Percentiles rank a stretch among this genome's conserved stretches.
Evolutionary conservation across 2,113 vertebrate species (phyloP).

Genomic region (Turnix velox): DNA sequence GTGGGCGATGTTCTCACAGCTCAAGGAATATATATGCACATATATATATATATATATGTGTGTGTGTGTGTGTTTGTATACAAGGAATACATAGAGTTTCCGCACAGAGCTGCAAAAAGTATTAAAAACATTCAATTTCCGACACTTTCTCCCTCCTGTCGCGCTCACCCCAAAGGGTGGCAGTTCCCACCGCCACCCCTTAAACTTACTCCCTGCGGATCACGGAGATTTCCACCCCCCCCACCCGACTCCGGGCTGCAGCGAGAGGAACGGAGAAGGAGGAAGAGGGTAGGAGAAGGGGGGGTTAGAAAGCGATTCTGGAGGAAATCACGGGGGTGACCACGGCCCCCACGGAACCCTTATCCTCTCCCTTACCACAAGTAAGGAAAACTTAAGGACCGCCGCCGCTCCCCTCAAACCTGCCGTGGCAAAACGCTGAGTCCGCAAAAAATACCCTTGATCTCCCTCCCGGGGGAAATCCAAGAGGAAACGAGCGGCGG

Average conservation of each 20-base stretch:
- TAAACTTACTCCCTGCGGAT: not conserved
- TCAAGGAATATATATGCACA: rapidly evolving
- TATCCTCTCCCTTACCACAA: not conserved
- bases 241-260: not conserved
- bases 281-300: too few relatives aligned
- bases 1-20: not conserved
- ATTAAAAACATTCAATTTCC: not conserved
- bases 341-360: not conserved
- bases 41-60: rapidly evolving
- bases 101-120: not conserved
- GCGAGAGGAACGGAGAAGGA: rapidly evolving
- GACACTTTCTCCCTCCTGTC: not conserved
- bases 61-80: rapidly evolving
- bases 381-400: not conserved
- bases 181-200: not conserved
- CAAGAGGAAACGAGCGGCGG: not conserved
- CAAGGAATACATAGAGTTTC: rapidly evolving
- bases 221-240: not conserved
- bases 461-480: not conserved
- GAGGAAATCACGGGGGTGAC: not conserved
- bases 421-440: constrained; percentile 31
- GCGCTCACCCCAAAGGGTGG: not conserved
- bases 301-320: not conserved
- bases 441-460: constrained; percentile 23
- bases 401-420: not conserved